Conservation (phyloP, 2,113 vertebrate species). For the Tragelaphus scriptus region DNA sequence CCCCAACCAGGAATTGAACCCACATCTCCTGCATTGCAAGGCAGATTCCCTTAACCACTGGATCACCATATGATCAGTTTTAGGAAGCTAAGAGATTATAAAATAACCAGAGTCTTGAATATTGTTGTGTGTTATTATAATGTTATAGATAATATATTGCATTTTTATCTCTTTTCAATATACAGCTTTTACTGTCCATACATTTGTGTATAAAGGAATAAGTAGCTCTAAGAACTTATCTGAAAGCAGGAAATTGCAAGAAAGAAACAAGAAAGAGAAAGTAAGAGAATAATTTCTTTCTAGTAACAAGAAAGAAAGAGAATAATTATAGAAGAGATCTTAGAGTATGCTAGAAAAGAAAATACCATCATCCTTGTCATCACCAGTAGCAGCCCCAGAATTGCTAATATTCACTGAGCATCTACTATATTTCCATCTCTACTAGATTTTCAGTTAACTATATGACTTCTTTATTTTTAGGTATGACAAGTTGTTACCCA, state of each 20-base stretch:
- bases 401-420: not conserved
- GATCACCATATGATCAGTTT: not conserved
- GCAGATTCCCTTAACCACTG: not conserved
- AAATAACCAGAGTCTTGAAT: not conserved
- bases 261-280: not conserved
- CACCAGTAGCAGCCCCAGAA: not conserved
- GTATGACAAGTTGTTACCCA: slow-evolving; percentile 91
- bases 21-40: not conserved
- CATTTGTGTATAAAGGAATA: not conserved
- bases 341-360: not conserved
- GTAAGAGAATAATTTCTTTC: not conserved
- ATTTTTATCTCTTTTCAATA: not conserved
- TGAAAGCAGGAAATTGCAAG: not conserved
- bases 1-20: not conserved
- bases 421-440: not conserved
- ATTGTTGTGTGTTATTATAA: not conserved
- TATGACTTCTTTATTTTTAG: slow-evolving; percentile 72
- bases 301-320: not conserved
- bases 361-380: not conserved
- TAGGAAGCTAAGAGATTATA: not conserved
- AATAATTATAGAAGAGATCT: not conserved
- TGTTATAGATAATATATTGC: not conserved
- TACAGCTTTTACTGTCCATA: not conserved
- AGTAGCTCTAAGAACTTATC: not conserved
- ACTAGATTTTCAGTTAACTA: not conserved